Evolutionary conservation across 2,797 vertebrate genomes (phyloP).

Genomic region (Acropternis orthonyx): DNA sequence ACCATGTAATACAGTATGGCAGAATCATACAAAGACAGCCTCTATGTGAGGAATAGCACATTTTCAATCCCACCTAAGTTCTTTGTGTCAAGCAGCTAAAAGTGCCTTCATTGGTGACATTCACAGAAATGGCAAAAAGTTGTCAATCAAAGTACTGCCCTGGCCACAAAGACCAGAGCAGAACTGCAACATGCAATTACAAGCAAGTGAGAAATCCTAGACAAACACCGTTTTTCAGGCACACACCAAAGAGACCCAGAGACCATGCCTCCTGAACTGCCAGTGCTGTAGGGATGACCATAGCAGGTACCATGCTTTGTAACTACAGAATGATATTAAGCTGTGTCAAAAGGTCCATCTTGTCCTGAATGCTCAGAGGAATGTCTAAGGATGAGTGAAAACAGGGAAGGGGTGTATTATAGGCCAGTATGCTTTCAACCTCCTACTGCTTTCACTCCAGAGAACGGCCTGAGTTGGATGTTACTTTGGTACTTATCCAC

Average conservation of each 20-base stretch:
- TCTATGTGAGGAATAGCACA: fast-evolving
- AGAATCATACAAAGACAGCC: background rate
- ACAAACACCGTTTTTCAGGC: background rate
- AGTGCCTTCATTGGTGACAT: background rate
- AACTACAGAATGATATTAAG: background rate
- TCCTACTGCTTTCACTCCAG: background rate
- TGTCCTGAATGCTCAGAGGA: background rate
- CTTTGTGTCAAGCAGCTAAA: background rate
- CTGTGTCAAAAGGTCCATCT: background rate
- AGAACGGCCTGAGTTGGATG: background rate
- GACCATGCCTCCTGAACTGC: background rate
- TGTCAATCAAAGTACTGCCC: background rate
- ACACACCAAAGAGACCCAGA: background rate
- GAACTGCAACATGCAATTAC: background rate
- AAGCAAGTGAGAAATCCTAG: background rate
- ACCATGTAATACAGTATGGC: background rate
- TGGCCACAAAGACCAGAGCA: background rate
- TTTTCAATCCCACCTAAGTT: background rate
- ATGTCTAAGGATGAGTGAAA: background rate
- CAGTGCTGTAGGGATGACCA: background rate
- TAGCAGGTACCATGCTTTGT: fast-evolving
- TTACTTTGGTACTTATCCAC: background rate
- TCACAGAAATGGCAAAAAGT: background rate
- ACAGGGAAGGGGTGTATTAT: fast-evolving
- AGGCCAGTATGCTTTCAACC: background rate